Evolutionary conservation across 2,797 vertebrate genomes (phyloP), one percentile per base, ranked within the genome.

Genomic region (Prionace glauca): DNA sequence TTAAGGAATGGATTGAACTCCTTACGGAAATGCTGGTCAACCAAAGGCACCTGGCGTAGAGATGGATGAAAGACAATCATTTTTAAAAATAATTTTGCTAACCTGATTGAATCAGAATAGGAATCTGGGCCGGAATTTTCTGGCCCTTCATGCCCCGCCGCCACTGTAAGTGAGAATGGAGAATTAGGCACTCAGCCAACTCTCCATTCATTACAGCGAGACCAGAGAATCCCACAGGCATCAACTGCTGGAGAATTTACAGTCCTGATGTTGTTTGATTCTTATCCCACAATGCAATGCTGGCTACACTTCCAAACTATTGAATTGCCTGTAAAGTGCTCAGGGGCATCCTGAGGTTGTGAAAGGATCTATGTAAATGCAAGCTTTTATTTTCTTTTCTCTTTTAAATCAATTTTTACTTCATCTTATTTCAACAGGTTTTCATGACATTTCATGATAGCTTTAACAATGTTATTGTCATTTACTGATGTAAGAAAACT

Each of bases 1-100:
- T 98, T 99, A 96, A 99, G 97, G 97, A 97, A 99, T 11, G 96
- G 98, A 50, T 96, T 67, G 96, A 99, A 99, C 97, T 99, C 99
- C n/a, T 97, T 96, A 67, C 96, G 96, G 96, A 98, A 98, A 96
- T 99, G 99, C 97, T 99, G 99, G 96, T 99, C 98, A 29, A 99
- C 99, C 69, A 99, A 97, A 0, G 98, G 98, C 50, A 99, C 97
- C 99, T 99, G 97, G 90, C 96, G 50, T 95, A 65, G 56, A 36
- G 79, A 18, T 95, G 72, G n/a, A 95, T 95, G 29, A 95, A 41
- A 56, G 69, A 77, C 71, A 91, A n/a, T 95, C 20, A 56, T 79
- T 32, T 62, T 41, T 56, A 56, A 56, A 56, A 56, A 56, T 84
- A 94, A 69, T 94, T 71, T 94, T 71, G 36, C 36, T 11, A 3